Conservation (phyloP, 2,888 invertebrate genomes). For the Drosophila pseudotakahashii region DNA sequence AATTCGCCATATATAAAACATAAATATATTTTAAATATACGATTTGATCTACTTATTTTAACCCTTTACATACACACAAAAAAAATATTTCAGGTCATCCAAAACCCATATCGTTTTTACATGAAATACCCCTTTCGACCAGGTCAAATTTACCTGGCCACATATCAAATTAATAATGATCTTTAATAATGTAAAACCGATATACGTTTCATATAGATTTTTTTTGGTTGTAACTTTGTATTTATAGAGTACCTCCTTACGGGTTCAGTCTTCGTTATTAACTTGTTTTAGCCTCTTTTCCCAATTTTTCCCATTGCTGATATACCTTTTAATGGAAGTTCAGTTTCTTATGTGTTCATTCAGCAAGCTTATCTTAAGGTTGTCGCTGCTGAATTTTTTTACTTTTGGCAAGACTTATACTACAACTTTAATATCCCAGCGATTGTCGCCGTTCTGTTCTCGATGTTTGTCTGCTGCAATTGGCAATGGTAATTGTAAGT, state of each 20-base stretch:
- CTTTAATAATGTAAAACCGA: too few relatives aligned
- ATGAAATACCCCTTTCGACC: too few relatives aligned
- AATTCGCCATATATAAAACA: too few relatives aligned
- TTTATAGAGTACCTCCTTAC: neutral
- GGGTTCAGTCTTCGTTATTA: neutral
- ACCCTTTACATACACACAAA: too few relatives aligned
- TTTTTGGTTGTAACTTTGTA: too few relatives aligned
- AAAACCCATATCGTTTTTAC: too few relatives aligned
- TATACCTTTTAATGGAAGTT: neutral
- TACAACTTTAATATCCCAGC: slow-evolving; percentile 36
- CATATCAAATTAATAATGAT: too few relatives aligned
- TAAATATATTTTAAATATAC: too few relatives aligned
- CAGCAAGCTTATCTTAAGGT: slow-evolving; percentile 47
- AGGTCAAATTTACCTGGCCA: too few relatives aligned
- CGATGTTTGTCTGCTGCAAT: slow-evolving; percentile 43
- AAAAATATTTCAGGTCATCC: too few relatives aligned
- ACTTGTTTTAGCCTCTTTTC: neutral
- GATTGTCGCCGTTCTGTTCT: slow-evolving; percentile 47
- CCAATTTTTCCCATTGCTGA: neutral
- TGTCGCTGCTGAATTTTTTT: slow-evolving; percentile 24
- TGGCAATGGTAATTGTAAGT: slow-evolving; percentile 60
- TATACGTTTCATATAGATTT: too few relatives aligned
- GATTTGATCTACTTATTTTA: too few relatives aligned
- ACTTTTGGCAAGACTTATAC: slow-evolving; percentile 35
- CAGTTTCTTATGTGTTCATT: slow-evolving; percentile 34